Evolutionary conservation across 92 coral and sea anemone species (phyloP).

Genomic region (Chrysogorgia sp.): DNA sequence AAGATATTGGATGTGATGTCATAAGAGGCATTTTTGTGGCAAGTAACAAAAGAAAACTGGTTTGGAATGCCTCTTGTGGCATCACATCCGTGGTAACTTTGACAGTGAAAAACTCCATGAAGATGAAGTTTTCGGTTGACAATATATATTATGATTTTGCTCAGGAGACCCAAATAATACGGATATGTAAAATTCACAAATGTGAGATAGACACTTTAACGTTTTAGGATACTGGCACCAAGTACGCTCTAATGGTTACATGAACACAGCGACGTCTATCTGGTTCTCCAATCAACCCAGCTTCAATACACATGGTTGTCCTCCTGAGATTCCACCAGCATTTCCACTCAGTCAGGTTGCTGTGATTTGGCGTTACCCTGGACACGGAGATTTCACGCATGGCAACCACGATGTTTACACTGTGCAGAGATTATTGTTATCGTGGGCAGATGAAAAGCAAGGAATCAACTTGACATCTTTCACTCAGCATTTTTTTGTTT

Average conservation of each 20-base stretch:
- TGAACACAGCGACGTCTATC: conserved; percentile 94
- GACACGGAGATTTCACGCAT: conserved; percentile 78
- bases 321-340: conserved; percentile 54
- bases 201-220: too few relatives aligned
- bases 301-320: conserved; percentile 69
- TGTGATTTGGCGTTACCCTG: conserved; percentile 83
- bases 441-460: conserved; percentile 72
- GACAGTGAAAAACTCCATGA: too few relatives aligned
- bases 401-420: conserved; percentile 87
- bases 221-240: conserved; percentile 99
- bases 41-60: too few relatives aligned
- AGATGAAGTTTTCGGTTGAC: too few relatives aligned
- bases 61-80: too few relatives aligned
- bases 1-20: too few relatives aligned
- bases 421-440: conserved; percentile 62
- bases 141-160: too few relatives aligned
- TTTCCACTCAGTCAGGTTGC: conserved; percentile 70
- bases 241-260: conserved; percentile 87
- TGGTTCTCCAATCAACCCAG: conserved; percentile 85
- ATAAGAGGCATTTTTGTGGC: too few relatives aligned
- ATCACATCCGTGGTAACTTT: too few relatives aligned
- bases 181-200: too few relatives aligned
- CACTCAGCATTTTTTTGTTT: conserved; percentile 61
- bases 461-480: conserved; percentile 65
- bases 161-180: too few relatives aligned